Evolutionary conservation across 1,140 invertebrate genomes (phyloP), one percentile per base, ranked within the genome.

Genomic region (Ceratosolen solmsi): DNA sequence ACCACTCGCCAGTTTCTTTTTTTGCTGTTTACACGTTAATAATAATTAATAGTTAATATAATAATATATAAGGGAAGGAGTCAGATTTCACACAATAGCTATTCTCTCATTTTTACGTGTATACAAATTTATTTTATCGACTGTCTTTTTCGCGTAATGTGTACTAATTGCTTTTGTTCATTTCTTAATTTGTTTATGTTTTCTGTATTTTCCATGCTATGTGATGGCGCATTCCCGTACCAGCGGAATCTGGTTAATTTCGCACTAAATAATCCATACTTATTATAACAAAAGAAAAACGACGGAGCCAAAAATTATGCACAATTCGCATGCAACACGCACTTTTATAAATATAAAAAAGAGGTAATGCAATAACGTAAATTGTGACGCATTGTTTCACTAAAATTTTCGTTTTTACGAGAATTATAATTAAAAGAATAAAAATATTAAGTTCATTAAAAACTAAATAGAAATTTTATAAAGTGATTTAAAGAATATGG

Each of bases 1-100:
- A 89, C 86, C 88, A 89, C 85, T 89, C 89, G 89, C 87, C 89
- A 86, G 83, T 87, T 90, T 85, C 86, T 84, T 85, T 86, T 85
- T 86, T 86, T 60, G 46, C 46, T 38, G 41, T 49, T 81, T 87
- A 88, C 87, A 89, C 87, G 86, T 91, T 90, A 90, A 89, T 90
- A 88, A 88, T 91, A 90, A 91, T 90, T 88, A 90, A 88, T 88
- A 83, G 89, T 90, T 88, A 89, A 87, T 88, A 88, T 89, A 90
- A 89, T 90, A 90, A 88, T 90, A 89, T 90, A 89, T 87, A 90
- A 85, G 84, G 82, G 82, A 83, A 84, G 80, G 77, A 83, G 85
- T 84, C 76, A 65, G 82, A 79, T 87, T 84, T 88, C 68, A 70
- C 63, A 81, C 72, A 81, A 38, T 22, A 20, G 49, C 33, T 46